Percentiles rank a stretch among this genome's conserved stretches.
phyloP scores from a whole-genome alignment of 2,888 invertebrate species.

The Melanophora roralis region DNA sequence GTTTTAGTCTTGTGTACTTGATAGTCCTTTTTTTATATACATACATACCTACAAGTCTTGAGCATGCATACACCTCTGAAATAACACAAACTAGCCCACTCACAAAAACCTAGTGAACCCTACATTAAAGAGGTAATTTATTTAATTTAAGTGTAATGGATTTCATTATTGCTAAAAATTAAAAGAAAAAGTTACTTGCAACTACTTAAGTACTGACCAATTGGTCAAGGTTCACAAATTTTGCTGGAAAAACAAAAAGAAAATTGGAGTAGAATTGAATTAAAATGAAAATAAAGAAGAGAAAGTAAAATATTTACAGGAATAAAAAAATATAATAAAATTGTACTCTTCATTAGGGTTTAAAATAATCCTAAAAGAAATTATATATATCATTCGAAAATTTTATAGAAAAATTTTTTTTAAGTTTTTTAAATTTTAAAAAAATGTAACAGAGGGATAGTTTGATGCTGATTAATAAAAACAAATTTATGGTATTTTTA shows the following conservation, averaged over 20 bases:
- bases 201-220: conserved; percentile 49
- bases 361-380: conserved; percentile 30
- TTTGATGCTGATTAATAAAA: too few species aligned
- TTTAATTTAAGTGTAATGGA: conserved; percentile 55
- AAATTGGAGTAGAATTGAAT: background rate
- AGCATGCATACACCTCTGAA: background rate
- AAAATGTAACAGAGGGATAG: too few species aligned
- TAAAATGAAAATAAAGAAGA: background rate
- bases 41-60: background rate
- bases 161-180: conserved; percentile 28
- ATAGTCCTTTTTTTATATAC: conserved; percentile 40
- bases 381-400: background rate
- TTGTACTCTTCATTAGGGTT: conserved; percentile 32
- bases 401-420: background rate
- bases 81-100: background rate
- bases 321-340: background rate
- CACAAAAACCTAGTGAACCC: background rate
- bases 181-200: conserved; percentile 22
- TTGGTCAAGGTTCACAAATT: conserved; percentile 59
- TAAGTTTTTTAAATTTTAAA: too few species aligned
- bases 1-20: conserved; percentile 17
- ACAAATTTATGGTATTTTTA: too few species aligned
- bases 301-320: conserved; percentile 19
- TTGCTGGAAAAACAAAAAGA: conserved; percentile 6
- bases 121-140: conserved; percentile 52